Base-by-base conservation (phyloP, 37 sponge, comb jelly and placozoan species). In the Ianthella basta region DNA sequence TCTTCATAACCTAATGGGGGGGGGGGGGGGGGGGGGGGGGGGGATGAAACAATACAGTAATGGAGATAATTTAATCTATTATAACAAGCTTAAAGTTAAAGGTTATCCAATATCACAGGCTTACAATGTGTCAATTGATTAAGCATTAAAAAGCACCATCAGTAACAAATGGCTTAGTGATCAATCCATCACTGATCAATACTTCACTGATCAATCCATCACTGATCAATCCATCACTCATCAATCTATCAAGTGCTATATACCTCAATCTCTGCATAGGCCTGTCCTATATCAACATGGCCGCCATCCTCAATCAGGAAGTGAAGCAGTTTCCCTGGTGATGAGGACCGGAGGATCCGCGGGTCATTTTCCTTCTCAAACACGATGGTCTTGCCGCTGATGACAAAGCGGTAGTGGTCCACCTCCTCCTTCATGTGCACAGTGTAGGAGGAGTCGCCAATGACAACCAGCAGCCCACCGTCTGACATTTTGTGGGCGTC, bases 311-410 rank as follows among this genome's bases (percentile, higher is more conserved):
- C 92, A 24, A 94, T 87, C 33, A 94, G 57, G 78, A 82, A 98
- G 82, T 90, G 92, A 24, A 98, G 70, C 69, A 98, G 90, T 61
- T 98, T 98, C 23, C 99, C 99, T 27, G 99, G 92, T 36, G 95
- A 96, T 1, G 93, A 80, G 29, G 96, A 88, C 93, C 97, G 83
- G 55, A 98, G 59, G 19, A 92, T 80, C 0, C 93, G 72, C 15
- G 99, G 99, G 60, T 98, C 99, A 63, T 91, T 96, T 73, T 98
- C 99, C 86, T 98, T 98, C 84, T 91, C 96, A 90, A 98, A 98
- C 70, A 94, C 92, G 59, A 92, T 89, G 13, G 99, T 94, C 81
- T 87, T 92, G 10, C 96, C 99, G 15, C 84, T 86, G 27, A 98
- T 90, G 54, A 95, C 93, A 35, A 98, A 86, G 13, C 93, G 36